Percentiles rank a stretch among this genome's conserved stretches.
Evolutionary conservation across 2,113 vertebrate species (phyloP).

Genomic region (Emydocephalus ijimae): DNA sequence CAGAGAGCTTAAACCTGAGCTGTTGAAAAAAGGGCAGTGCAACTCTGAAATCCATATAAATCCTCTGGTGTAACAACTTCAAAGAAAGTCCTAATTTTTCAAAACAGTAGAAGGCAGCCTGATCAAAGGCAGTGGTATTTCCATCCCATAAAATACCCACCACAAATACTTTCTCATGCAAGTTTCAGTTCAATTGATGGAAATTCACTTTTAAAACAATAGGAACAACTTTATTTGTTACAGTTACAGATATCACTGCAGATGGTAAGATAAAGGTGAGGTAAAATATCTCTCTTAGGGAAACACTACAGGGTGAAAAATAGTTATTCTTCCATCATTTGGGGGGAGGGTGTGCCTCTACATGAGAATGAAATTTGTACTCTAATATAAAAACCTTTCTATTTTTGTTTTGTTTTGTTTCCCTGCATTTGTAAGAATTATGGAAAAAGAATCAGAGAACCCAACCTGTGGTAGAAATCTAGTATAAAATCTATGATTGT

Average conservation of each 20-base stretch:
- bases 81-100: rapidly evolving
- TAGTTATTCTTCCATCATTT: neutral
- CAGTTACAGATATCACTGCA: neutral
- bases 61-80: neutral
- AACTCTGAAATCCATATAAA: rapidly evolving
- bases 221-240: neutral
- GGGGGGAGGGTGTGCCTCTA: neutral
- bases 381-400: neutral
- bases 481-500: neutral
- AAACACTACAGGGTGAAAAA: neutral
- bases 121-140: neutral
- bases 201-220: neutral
- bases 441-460: neutral
- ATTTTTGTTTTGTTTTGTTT: neutral
- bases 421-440: neutral
- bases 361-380: neutral
- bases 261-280: neutral
- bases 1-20: neutral
- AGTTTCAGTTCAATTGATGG: rapidly evolving
- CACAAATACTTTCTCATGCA: neutral
- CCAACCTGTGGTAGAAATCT: neutral
- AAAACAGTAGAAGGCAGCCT: rapidly evolving
- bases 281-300: neutral
- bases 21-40: neutral
- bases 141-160: neutral